Percentiles rank a stretch among this genome's conserved stretches.
phyloP scores from a whole-genome alignment of 2,888 invertebrate species.

The Nemoura dubitans region DNA sequence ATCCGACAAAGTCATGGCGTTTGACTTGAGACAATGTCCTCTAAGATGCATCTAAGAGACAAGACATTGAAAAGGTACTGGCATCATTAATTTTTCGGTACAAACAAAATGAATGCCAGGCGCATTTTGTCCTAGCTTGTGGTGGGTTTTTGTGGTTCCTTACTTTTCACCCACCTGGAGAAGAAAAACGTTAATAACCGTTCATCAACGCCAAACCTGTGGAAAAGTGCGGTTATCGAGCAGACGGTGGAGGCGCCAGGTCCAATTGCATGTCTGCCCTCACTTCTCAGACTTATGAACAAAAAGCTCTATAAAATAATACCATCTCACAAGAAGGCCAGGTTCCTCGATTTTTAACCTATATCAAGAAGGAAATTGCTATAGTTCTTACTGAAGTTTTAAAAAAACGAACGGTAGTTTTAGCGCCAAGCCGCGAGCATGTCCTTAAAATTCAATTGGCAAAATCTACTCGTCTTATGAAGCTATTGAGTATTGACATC shows the following conservation, averaged over 20 bases:
- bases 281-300: neutral
- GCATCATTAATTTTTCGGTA: neutral
- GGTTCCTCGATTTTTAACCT: too few species aligned
- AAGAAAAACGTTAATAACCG: neutral
- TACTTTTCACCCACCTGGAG: neutral
- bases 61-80: neutral
- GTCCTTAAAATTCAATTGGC: neutral
- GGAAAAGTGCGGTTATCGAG: neutral
- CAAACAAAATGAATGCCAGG: too few species aligned
- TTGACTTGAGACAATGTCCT: neutral
- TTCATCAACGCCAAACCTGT: neutral
- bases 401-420: neutral
- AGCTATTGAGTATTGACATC: neutral
- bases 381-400: neutral
- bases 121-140: neutral
- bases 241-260: neutral
- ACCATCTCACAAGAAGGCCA: neutral
- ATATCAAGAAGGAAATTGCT: too few species aligned
- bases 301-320: neutral
- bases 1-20: neutral
- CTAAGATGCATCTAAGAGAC: neutral
- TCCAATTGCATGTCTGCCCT: neutral
- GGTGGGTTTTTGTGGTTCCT: neutral
- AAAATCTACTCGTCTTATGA: neutral
- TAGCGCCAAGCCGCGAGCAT: neutral